A percentile compares a stretch with the other conserved stretches of the same genome.
These are phyloP conservation scores for Xiphophorus maculatus DNA, from an alignment of 2,113 vertebrate genomes.

Conservation along the genomic window DNA sequence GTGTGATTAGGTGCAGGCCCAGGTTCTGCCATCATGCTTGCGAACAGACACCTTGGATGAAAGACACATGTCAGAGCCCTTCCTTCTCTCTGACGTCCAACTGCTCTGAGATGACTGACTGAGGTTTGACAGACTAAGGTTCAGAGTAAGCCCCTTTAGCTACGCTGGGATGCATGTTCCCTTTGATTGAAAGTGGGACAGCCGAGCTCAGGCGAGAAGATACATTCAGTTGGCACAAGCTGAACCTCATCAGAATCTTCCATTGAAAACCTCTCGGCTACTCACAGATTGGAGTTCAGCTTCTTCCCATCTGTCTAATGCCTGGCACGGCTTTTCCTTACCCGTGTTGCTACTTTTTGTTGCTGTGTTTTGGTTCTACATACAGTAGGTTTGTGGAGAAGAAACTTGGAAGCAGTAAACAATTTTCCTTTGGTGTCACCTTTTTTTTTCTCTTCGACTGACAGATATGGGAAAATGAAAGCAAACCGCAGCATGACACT, in stretches of 20 bases:
- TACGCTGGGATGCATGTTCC: conserved; percentile 32
- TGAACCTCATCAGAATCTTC: conserved; percentile 45
- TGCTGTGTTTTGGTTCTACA: conserved; percentile 36
- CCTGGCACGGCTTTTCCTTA: conserved; percentile 42
- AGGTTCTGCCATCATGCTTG: conserved; percentile 47
- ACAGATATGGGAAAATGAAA: conserved; percentile 69
- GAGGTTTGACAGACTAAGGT: conserved; percentile 60
- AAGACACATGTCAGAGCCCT: conserved; percentile 71
- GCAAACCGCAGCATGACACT: conserved; percentile 58
- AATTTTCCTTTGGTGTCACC: conserved; percentile 64
- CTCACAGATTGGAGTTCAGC: conserved; percentile 52
- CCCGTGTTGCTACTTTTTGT: conserved; percentile 23
- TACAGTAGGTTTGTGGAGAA: conserved; percentile 13
- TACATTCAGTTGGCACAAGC: conserved; percentile 19
- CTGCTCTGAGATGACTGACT: conserved; percentile 39
- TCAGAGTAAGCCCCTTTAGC: conserved; percentile 53
- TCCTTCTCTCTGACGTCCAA: conserved; percentile 52
- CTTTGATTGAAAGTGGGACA: conserved; percentile 53
- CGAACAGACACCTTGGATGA: conserved; percentile 53
- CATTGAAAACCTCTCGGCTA: conserved; percentile 34
- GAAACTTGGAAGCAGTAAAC: conserved; percentile 46
- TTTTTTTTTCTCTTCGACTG: conserved; percentile 64
- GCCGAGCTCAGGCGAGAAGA: conserved; percentile 32
- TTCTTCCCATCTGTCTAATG: conserved; percentile 47
- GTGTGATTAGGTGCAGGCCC: conserved; percentile 68